A percentile compares a stretch with the other conserved stretches of the same genome.
Evolutionary conservation across 1,140 invertebrate genomes (phyloP).

Genomic region (Pachypsylla venusta): DNA sequence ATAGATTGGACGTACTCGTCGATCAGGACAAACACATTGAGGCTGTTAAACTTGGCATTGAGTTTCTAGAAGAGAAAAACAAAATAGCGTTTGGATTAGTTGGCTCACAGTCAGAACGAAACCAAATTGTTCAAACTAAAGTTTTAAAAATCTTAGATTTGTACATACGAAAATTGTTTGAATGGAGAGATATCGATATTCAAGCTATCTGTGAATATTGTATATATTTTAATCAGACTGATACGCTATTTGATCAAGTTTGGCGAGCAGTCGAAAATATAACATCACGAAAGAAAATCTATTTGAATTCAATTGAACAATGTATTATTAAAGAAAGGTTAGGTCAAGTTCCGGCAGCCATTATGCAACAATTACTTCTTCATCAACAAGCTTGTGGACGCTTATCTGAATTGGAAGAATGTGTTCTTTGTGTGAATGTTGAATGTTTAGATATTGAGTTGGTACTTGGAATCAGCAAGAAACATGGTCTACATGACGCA

Average conservation of each 20-base stretch:
- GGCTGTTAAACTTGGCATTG: slow-evolving; percentile 45
- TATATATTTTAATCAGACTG: neutral
- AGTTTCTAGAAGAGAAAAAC: slow-evolving; percentile 48
- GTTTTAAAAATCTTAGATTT: slow-evolving; percentile 9
- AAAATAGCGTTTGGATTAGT: slow-evolving; percentile 45
- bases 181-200: neutral
- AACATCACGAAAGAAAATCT: neutral
- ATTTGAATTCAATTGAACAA: neutral
- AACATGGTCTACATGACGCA: slow-evolving; percentile 65
- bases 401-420: slow-evolving; percentile 51
- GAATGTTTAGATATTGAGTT: slow-evolving; percentile 79
- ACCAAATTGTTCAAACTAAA: neutral
- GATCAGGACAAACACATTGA: slow-evolving; percentile 43
- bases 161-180: slow-evolving; percentile 8
- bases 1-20: slow-evolving; percentile 53
- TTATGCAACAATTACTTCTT: slow-evolving; percentile 11
- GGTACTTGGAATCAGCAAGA: slow-evolving; percentile 63
- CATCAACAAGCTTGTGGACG: slow-evolving; percentile 3
- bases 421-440: slow-evolving; percentile 67
- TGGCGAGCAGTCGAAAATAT: neutral
- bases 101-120: neutral
- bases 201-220: slow-evolving; percentile 1
- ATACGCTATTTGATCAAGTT: neutral
- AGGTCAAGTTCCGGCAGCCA: neutral
- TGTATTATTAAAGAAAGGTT: neutral